Conservation (phyloP, 2,888 invertebrate species). For the Dasysyrphus tricinctus region DNA sequence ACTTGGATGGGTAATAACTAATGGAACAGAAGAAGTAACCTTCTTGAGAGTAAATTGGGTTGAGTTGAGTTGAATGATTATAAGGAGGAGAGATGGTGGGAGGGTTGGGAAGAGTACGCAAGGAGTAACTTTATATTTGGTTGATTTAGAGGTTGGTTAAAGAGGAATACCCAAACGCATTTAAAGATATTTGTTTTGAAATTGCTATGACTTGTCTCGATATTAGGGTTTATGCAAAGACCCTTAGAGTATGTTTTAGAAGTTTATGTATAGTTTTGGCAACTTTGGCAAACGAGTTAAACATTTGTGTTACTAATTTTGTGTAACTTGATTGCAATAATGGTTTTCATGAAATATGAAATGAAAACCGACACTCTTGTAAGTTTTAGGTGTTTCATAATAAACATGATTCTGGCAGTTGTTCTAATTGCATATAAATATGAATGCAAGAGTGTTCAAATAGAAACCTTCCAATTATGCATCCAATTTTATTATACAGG, state of each 20-base stretch:
- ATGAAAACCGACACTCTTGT: background rate
- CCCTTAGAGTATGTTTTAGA: background rate
- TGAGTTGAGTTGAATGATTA: slow-evolving; percentile 33
- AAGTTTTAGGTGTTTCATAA: slow-evolving; percentile 11
- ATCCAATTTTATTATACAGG: no score
- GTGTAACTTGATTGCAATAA: slow-evolving; percentile 39
- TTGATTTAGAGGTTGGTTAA: background rate
- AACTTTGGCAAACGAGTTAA: slow-evolving; percentile 27
- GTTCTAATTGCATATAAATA: slow-evolving; percentile 11
- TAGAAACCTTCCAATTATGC: background rate
- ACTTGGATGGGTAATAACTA: slow-evolving; percentile 65
- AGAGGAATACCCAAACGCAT: background rate
- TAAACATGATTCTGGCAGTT: slow-evolving; percentile 24
- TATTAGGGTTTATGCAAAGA: background rate
- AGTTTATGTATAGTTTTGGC: slow-evolving; percentile 20
- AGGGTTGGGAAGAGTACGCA: background rate
- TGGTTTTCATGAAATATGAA: slow-evolving; percentile 26
- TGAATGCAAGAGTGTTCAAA: background rate
- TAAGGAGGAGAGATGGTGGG: background rate
- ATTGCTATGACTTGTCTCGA: background rate
- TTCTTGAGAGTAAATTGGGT: slow-evolving; percentile 9
- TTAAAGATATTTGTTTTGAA: slow-evolving; percentile 18
- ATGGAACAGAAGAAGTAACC: slow-evolving; percentile 50
- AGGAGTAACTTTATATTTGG: slow-evolving; percentile 11
- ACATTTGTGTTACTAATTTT: slow-evolving; percentile 36